Percentiles rank a stretch among this genome's conserved stretches.
phyloP scores from a whole-genome alignment of 1,140 invertebrate genomes.

The Hermetia illucens region DNA sequence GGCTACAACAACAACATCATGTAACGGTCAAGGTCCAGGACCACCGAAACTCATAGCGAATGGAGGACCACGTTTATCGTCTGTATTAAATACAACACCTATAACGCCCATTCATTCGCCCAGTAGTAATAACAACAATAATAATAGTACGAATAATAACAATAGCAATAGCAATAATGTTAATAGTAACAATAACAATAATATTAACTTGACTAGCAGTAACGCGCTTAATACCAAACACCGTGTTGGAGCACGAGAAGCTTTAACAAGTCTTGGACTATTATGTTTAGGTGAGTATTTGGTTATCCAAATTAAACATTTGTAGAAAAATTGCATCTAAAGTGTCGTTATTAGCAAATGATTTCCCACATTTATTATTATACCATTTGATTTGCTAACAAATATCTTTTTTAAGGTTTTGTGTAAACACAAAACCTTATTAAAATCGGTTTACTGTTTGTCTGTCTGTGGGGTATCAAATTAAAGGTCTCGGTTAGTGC shows the following conservation, averaged over 20 bases:
- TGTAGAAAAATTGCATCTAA: too few species aligned
- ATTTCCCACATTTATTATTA: too few species aligned
- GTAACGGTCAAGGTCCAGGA: constrained; percentile 6
- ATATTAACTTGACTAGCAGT: constrained; percentile 1
- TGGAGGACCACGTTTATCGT: constrained; percentile 13
- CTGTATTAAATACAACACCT: constrained; percentile 19
- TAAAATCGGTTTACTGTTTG: too few species aligned
- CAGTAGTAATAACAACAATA: neutral
- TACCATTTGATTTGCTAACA: too few species aligned
- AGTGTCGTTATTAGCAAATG: too few species aligned
- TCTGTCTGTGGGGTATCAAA: too few species aligned
- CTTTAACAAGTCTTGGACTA: constrained; percentile 72
- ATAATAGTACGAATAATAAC: neutral
- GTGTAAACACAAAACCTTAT: too few species aligned
- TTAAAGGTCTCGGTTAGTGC: too few species aligned
- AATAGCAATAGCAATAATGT: constrained; percentile 2
- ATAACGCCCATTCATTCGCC: neutral
- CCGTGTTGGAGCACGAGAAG: constrained; percentile 38
- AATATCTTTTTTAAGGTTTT: too few species aligned
- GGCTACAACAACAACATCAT: too few species aligned
- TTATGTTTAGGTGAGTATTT: constrained; percentile 47
- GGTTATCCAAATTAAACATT: too few species aligned
- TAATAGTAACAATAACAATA: constrained; percentile 2
- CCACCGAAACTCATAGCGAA: constrained; percentile 16
- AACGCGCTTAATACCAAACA: constrained; percentile 12